Evolutionary conservation across 2,797 vertebrate species (phyloP), one percentile per base, ranked within the genome.

Genomic region (Phrynocephalus vlangalii): DNA sequence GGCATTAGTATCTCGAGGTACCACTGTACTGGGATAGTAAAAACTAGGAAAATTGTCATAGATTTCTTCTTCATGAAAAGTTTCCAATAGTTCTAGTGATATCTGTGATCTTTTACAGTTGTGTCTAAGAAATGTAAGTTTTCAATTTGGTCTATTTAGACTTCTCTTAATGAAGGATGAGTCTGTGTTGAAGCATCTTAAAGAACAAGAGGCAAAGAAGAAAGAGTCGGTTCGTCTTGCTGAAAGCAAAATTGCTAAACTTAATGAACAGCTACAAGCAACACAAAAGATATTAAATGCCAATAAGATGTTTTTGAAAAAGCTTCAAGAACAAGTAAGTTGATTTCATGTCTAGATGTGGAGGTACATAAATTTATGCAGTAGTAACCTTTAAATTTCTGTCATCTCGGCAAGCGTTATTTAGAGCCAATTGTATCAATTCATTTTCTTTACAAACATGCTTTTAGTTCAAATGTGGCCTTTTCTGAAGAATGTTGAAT

Each of bases 261-360:
- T 99, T 56, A 97, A 97, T 22, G 99, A 99, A 91, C 99, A 99
- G 94, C 97, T 99, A 70, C 97, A 97, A 93, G 98, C 98, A 16
- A 98, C 98, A 0, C 98, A 99, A 95, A 99, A 98, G 96, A 97
- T 99, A 24, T 96, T 97, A 63, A 96, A 90, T 8, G 98, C 97
- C 75, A 99, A 99, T 95, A 97, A 92, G 87, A 96, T 97, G 0
- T 97, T 99, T 93, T 97, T 99, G 80, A 98, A 97, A 96, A 99
- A 98, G 91, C 97, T 99, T 88, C 98, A 98, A 92, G 99, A 99
- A 91, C 99, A 99, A 97, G 99, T 99, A 95, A 95, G 2, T 72
- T 92, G 0, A 52, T 70, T 92, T 92, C 72, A n/a, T 44, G 24
- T 81, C 18, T 68, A 33, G 20, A 33, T 67, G 4, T 67, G 52